Conservation (phyloP, 1,140 invertebrate genomes). For the Drosophila erecta region DNA sequence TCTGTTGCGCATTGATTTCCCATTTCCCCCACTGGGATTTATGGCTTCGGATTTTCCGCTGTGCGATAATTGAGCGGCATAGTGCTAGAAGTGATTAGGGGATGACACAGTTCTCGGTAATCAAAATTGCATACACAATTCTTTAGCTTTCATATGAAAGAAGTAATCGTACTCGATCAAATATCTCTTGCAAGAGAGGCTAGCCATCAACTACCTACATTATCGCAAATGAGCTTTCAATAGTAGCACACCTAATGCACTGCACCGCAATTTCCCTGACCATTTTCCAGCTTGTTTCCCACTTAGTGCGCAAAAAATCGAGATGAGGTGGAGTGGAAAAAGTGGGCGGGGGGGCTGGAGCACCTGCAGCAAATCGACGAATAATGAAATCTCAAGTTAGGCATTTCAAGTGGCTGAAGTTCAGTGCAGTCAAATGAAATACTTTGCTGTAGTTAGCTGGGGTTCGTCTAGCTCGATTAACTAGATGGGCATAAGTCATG, state of each 20-base stretch:
- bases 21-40: background rate
- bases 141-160: no score
- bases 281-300: conserved; percentile 46
- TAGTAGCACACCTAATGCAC: conserved; percentile 52
- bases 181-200: background rate
- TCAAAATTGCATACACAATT: no score
- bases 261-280: conserved; percentile 20
- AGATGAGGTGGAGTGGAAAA: conserved; percentile 20
- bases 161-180: no score
- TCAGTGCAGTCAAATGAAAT: no score
- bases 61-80: background rate
- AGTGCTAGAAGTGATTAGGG: background rate
- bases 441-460: no score
- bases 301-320: conserved; percentile 46
- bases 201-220: conserved; percentile 12
- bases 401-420: background rate
- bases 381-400: conserved; percentile 48
- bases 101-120: no score
- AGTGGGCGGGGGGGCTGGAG: background rate
- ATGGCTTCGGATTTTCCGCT: background rate
- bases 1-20: conserved; percentile 33
- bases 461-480: no score
- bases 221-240: conserved; percentile 34
- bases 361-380: conserved; percentile 61
- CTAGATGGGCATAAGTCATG: no score